These are phyloP conservation scores for Nanorana parkeri DNA, from an alignment of 2,113 vertebrate genomes.

Conservation along the genomic window DNA sequence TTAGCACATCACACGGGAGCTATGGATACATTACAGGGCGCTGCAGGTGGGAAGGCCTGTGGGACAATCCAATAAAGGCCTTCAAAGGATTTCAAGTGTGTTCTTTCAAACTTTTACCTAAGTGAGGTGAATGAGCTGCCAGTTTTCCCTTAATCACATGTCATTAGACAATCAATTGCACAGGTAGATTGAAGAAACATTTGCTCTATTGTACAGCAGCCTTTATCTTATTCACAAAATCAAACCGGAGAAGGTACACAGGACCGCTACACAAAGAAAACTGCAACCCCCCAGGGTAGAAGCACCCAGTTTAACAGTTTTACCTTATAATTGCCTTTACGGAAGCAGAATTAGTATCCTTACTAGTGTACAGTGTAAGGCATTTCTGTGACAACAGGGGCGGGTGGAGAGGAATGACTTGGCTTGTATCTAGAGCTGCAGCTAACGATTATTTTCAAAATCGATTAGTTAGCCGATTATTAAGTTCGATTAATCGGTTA, in stretches of 20 bases:
- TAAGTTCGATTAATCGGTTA: too few species aligned
- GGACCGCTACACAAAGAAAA: background rate
- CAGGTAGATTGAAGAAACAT: slow-evolving; percentile 14
- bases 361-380: background rate
- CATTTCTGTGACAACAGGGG: background rate
- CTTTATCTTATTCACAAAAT: background rate
- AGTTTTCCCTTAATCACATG: background rate
- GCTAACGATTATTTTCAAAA: too few species aligned
- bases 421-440: too few species aligned
- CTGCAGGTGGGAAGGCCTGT: background rate
- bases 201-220: background rate
- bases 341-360: background rate
- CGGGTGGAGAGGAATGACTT: background rate
- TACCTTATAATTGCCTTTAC: background rate
- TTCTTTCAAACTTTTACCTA: slow-evolving; percentile 13
- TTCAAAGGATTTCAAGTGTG: slow-evolving; percentile 23
- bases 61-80: background rate
- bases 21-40: slow-evolving; percentile 22
- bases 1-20: background rate
- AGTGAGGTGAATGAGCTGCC: slow-evolving; percentile 11
- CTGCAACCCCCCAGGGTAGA: background rate
- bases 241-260: background rate
- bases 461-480: too few species aligned
- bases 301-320: background rate
- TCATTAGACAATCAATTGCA: slow-evolving; percentile 9